Evolutionary conservation across 1,140 invertebrate species (phyloP).

Genomic region (Zaprionus vittiger): DNA sequence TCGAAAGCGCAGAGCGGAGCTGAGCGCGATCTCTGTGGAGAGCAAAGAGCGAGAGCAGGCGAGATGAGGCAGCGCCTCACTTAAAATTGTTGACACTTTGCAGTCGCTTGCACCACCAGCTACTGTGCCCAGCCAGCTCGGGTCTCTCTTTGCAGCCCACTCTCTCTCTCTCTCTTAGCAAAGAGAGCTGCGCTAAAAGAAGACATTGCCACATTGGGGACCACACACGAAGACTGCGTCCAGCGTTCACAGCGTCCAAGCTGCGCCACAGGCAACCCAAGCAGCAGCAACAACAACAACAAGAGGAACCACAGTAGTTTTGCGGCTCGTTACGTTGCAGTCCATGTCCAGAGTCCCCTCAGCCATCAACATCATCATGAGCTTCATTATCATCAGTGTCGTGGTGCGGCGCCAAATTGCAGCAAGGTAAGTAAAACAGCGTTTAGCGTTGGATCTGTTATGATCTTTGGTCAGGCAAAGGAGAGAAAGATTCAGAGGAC

Average conservation of each 20-base stretch:
- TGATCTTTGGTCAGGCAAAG: constrained; percentile 70
- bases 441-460: constrained; percentile 70
- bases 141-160: neutral
- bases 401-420: constrained; percentile 76
- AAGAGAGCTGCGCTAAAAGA: constrained; percentile 53
- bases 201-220: constrained; percentile 61
- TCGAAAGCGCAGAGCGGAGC: constrained; percentile 49
- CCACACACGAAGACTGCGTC: constrained; percentile 68
- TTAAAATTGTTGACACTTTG: constrained; percentile 82
- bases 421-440: constrained; percentile 79
- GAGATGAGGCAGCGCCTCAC: constrained; percentile 65
- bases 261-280: constrained; percentile 62
- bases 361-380: constrained; percentile 8
- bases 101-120: constrained; percentile 22
- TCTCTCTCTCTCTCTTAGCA: constrained; percentile 30
- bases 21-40: constrained; percentile 13
- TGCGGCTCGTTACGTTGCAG: constrained; percentile 68
- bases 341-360: neutral
- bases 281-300: constrained; percentile 21
- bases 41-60: constrained; percentile 37
- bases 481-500: neutral
- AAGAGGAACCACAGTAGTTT: constrained; percentile 70
- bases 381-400: constrained; percentile 21
- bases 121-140: constrained; percentile 66
- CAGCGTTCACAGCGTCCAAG: constrained; percentile 17